Conservation (phyloP, 2,113 vertebrate genomes). For the Microtus ochrogaster region DNA sequence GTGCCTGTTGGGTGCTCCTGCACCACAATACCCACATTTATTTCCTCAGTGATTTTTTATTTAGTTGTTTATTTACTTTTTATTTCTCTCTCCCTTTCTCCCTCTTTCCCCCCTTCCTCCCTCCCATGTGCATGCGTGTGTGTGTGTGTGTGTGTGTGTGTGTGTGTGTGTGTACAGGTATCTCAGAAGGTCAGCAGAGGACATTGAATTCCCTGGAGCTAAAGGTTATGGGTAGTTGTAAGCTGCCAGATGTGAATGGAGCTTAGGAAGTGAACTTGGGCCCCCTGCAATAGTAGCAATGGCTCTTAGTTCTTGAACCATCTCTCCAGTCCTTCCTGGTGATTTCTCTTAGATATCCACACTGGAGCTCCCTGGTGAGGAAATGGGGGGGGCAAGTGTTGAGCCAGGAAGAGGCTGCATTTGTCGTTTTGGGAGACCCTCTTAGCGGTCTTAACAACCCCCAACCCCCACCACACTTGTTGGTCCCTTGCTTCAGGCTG, state of each 20-base stretch:
- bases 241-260: neutral
- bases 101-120: no score
- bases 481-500: neutral
- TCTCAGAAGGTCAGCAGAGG: neutral
- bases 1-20: neutral
- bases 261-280: neutral
- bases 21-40: fast-evolving
- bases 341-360: neutral
- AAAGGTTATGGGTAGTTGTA: neutral
- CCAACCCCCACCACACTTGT: neutral
- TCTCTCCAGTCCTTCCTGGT: neutral
- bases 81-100: neutral
- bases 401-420: neutral
- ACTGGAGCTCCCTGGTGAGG: neutral
- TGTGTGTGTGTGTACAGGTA: neutral
- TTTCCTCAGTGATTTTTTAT: neutral
- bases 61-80: neutral
- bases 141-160: neutral
- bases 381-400: neutral
- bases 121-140: neutral
- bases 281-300: neutral
- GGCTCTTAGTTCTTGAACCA: neutral
- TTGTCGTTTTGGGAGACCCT: neutral
- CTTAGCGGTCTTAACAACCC: neutral
- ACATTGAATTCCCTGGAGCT: neutral